Conservation (phyloP, 2,113 vertebrate species). For the Emydocephalus ijimae region DNA sequence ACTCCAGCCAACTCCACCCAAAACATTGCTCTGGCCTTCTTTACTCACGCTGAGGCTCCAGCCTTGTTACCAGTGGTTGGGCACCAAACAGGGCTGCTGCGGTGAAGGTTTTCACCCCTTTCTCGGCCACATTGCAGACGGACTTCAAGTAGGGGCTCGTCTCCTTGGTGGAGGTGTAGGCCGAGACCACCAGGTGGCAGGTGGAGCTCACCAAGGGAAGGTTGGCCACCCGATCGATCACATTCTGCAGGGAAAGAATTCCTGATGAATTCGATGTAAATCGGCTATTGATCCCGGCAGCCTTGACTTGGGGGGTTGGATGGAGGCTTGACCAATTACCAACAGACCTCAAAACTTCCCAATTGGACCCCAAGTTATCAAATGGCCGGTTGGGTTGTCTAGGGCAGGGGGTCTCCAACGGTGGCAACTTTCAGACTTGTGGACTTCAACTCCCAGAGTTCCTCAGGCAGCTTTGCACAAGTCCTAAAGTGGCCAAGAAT, state of each 20-base stretch:
- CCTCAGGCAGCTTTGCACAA: no score
- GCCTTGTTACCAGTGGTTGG: slow-evolving; percentile 78
- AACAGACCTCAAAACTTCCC: background rate
- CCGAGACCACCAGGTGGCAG: slow-evolving; percentile 64
- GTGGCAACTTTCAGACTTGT: no score
- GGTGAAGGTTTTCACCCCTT: slow-evolving; percentile 76
- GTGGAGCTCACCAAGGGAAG: slow-evolving; percentile 81
- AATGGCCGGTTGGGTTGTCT: background rate
- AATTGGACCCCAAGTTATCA: background rate
- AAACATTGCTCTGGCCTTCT: background rate
- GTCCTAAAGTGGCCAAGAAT: no score
- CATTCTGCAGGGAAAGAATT: slow-evolving; percentile 59
- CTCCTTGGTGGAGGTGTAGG: slow-evolving; percentile 79
- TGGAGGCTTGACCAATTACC: background rate
- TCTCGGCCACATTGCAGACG: slow-evolving; percentile 81
- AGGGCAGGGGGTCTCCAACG: background rate
- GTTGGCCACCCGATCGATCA: slow-evolving; percentile 72
- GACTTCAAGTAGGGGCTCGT: slow-evolving; percentile 78
- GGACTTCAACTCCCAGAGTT: no score
- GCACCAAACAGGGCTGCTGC: slow-evolving; percentile 71
- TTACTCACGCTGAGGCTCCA: slow-evolving; percentile 83
- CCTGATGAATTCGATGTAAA: background rate
- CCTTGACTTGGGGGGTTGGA: background rate
- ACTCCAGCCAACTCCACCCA: background rate
- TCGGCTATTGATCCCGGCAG: background rate